Evolutionary conservation across 2,888 invertebrate genomes (phyloP).

Genomic region (Halictus quadricinctus): DNA sequence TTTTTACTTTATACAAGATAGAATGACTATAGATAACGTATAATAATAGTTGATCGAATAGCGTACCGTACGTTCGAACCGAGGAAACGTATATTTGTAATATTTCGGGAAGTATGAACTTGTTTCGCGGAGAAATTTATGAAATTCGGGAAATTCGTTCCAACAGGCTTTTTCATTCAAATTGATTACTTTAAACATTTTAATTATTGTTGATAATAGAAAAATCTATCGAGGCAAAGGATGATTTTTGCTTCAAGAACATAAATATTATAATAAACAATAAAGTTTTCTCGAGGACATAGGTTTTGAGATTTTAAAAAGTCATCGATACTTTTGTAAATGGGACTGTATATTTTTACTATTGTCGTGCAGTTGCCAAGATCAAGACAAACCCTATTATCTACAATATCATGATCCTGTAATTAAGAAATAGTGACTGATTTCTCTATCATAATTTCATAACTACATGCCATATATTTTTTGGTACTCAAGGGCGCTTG

Average conservation of each 20-base stretch:
- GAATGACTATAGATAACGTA: conserved; percentile 31
- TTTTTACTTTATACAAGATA: conserved; percentile 37
- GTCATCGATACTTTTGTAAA: neutral
- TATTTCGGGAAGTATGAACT: conserved; percentile 10
- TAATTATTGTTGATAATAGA: neutral
- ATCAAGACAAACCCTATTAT: neutral
- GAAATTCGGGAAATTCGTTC: conserved; percentile 6
- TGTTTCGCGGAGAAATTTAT: conserved; percentile 38
- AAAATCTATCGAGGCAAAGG: neutral
- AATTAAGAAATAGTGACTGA: neutral
- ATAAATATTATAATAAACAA: neutral
- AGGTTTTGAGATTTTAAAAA: neutral
- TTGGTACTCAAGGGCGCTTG: neutral
- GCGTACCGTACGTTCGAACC: conserved; percentile 24
- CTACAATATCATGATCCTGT: neutral
- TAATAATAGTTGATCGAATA: conserved; percentile 10
- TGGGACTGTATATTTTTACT: neutral
- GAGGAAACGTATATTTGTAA: conserved; percentile 42
- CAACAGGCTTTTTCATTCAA: neutral
- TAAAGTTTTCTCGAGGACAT: neutral
- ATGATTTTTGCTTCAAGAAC: neutral
- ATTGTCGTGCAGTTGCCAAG: neutral
- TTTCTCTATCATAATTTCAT: neutral
- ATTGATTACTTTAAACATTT: neutral
- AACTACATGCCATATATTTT: neutral